Evolutionary conservation across 2,888 invertebrate genomes (phyloP), one percentile per base, ranked within the genome.

Genomic region (Anticlea derivata): DNA sequence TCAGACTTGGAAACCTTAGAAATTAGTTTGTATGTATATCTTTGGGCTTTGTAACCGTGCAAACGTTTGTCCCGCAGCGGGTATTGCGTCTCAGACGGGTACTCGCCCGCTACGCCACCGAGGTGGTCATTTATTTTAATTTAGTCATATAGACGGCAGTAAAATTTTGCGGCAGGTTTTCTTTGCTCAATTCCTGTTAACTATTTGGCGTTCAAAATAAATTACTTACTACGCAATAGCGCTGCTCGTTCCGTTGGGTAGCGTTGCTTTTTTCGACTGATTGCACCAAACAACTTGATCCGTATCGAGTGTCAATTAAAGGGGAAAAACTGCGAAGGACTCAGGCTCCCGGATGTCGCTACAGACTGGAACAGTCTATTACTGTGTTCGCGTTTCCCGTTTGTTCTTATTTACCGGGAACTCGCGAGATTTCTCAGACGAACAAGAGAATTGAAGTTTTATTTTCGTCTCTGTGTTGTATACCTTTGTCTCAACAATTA

Each of bases 261-360:
- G 54, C 58, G 60, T 64, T 23, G 35, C n/a, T 41, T 70, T 73
- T 77, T 62, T 60, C 71, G 70, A 68, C 73, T 73, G 68, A 70
- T 55, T 70, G 73, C 67, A 61, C 68, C 61, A 61, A 64, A 68
- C 68, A 73, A 68, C 62, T 70, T 73, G 63, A 62, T 63, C 66
- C 69, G 68, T 65, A 71, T 70, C 64, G 58, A 58, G 60, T 70
- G 66, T 60, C 61, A 61, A 68, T 59, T 56, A 63, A 50, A 51
- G 55, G 57, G 61, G 66, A 76, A 49, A 73, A 74, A 60, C 61
- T 54, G 40, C 61, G 66, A 74, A 71, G 68, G 68, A 68, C 63
- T n/a, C n/a, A n/a, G 54, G 51, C 52, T 73, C 72, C 69, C 78
- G 77, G 80, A 78, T 73, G 68, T 78, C 68, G 66, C 66, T 65